Percentiles rank a stretch among this genome's conserved stretches.
phyloP scores from a whole-genome alignment of 2,888 invertebrate genomes.

The Augiades crinisus region DNA sequence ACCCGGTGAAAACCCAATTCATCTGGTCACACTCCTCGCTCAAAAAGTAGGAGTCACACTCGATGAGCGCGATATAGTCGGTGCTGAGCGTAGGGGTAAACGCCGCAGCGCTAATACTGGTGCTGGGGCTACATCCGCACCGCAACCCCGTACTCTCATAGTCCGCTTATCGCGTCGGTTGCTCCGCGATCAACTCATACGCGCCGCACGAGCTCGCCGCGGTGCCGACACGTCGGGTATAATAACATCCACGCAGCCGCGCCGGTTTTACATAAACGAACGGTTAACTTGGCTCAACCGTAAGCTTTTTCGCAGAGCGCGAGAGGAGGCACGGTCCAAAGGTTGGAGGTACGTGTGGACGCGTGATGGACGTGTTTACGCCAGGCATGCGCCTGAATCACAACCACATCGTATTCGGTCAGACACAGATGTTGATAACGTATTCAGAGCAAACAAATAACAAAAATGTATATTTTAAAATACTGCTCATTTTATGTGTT shows the following conservation, averaged over 20 bases:
- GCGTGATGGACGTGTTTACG: not conserved
- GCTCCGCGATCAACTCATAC: not conserved
- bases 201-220: not conserved
- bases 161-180: not conserved
- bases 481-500: too few relatives aligned
- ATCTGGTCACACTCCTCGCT: not conserved
- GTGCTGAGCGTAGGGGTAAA: not conserved
- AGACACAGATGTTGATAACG: not conserved
- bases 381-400: not conserved
- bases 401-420: not conserved
- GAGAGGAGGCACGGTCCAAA: not conserved
- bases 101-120: not conserved
- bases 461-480: not conserved
- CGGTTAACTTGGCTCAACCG: not conserved
- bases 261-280: not conserved
- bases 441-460: not conserved
- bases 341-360: not conserved
- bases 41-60: too few relatives aligned
- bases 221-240: not conserved
- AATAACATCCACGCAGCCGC: not conserved
- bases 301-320: not conserved
- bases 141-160: not conserved
- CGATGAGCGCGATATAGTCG: not conserved
- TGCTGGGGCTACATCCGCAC: not conserved
- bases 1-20: not conserved